Evolutionary conservation across 2,113 vertebrate genomes (phyloP), one percentile per base, ranked within the genome.

Genomic region (Rhegmatorhina hoffmannsi): DNA sequence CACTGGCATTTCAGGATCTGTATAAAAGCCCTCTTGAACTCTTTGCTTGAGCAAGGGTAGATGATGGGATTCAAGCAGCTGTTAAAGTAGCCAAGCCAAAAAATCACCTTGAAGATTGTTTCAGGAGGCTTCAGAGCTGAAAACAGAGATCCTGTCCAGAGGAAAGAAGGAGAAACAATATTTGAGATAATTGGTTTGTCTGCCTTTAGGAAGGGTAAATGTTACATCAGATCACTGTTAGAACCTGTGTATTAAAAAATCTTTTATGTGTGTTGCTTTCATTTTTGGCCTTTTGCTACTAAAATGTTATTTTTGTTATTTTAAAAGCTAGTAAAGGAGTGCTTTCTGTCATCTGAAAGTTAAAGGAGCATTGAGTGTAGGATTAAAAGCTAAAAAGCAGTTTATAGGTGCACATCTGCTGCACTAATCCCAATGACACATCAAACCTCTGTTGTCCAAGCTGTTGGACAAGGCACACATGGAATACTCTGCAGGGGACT

Each of bases 71-170:
- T 99, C 96, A 99, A 97, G 97, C 99, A 99, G 97, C 99, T 99
- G 98, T 99, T 99, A 97, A 99, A 99, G 96, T 99, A 99, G 84
- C 99, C 99, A 58, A 99, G 98, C 99, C 99, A 99, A 98, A 99
- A 99, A 96, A 99, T 99, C 70, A 99, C 99, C 95, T 99, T 99
- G 97, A 99, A 99, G 96, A 99, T 97, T 6, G 97, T 93, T 40
- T 99, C 98, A 11, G 99, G 99, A 17, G 98, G 98, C 66, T 99
- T 99, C 97, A 99, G 97, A 90, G 98, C 96, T 4, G 97, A 97
- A 96, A 99, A 99, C 93, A 99, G 98, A 81, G 99, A 99, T 73
- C 98, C 99, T 99, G 96, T 91, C 25, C 97, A 11, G 72, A 87
- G 89, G 15, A 50, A 62, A 92, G 17, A 93, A 96, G 60, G 34